phyloP scores from a whole-genome alignment of 1,140 invertebrate species.

The Scylla paramamosain region DNA sequence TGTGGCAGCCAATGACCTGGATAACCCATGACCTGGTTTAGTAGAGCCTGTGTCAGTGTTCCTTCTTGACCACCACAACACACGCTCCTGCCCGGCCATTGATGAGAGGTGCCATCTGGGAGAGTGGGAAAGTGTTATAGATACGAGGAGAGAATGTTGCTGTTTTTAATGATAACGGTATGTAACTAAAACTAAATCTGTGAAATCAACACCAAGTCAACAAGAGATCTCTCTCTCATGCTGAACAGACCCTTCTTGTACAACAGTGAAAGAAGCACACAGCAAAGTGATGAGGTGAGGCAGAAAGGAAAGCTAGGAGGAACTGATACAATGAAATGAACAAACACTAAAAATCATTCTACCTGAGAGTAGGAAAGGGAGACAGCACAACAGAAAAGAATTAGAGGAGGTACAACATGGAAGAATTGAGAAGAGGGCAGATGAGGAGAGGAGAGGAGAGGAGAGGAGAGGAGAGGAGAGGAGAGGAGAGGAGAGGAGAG shows the following conservation, averaged over 20 bases:
- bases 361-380: too few relatives aligned
- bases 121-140: slow-evolving; percentile 76
- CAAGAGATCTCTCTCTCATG: not conserved
- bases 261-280: not conserved
- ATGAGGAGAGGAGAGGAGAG: not conserved
- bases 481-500: not conserved
- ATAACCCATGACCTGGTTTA: slow-evolving; percentile 24
- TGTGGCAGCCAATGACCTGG: slow-evolving; percentile 10
- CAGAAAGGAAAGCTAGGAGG: too few relatives aligned
- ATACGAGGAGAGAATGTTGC: not conserved
- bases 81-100: slow-evolving; percentile 92
- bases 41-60: slow-evolving; percentile 50
- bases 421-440: not conserved
- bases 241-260: not conserved
- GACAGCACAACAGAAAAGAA: too few relatives aligned
- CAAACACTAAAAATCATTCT: too few relatives aligned
- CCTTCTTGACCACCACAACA: slow-evolving; percentile 84
- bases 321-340: too few relatives aligned
- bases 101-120: slow-evolving; percentile 86
- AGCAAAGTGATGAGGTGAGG: not conserved
- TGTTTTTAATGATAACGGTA: not conserved
- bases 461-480: not conserved
- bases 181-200: not conserved
- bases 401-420: too few relatives aligned
- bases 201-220: not conserved